Conservation (phyloP, 2,797 vertebrate genomes). For the Acanthurus tractus region DNA sequence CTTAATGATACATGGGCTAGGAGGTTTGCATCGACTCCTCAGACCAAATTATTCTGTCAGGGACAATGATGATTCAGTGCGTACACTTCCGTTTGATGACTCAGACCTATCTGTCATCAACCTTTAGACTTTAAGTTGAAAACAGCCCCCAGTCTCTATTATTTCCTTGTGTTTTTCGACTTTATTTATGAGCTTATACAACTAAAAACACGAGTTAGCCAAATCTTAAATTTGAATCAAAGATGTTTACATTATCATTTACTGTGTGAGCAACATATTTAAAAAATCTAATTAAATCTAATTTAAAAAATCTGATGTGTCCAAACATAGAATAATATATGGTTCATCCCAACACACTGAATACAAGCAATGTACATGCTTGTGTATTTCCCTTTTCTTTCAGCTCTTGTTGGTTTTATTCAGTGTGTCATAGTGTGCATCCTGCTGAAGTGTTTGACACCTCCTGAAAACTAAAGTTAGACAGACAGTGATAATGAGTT, state of each 20-base stretch:
- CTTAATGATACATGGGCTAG: background rate
- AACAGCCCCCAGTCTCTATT: background rate
- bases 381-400: background rate
- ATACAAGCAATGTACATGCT: background rate
- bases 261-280: background rate
- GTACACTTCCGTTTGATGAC: too few relatives aligned
- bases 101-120: background rate
- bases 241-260: background rate
- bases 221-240: background rate
- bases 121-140: background rate
- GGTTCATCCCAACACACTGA: too few relatives aligned
- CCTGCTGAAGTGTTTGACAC: background rate
- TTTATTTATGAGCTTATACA: background rate
- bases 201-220: background rate
- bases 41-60: background rate
- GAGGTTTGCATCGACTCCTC: background rate
- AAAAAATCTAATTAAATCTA: background rate
- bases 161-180: background rate
- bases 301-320: background rate
- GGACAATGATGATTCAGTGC: background rate
- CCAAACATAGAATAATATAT: too few relatives aligned
- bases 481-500: constrained; percentile 29
- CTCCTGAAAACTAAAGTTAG: too few relatives aligned
- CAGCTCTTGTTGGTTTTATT: background rate
- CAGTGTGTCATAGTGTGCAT: background rate